A percentile compares a stretch with the other conserved stretches of the same genome.
Evolutionary conservation across 2,797 vertebrate species (phyloP).

Genomic region (Rhincodon typus): DNA sequence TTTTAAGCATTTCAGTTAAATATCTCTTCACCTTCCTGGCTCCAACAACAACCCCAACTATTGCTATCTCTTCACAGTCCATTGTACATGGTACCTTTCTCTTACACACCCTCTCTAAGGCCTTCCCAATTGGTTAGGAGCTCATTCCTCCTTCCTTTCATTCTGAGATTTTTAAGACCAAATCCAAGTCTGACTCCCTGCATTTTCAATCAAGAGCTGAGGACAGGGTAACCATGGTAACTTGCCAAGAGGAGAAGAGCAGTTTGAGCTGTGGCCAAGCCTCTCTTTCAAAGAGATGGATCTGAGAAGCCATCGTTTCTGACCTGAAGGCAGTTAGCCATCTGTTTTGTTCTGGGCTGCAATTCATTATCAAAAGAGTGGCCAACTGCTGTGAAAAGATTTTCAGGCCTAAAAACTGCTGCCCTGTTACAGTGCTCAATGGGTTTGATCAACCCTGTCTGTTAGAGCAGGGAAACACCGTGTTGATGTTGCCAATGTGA

Average conservation of each 20-base stretch:
- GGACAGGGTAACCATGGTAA: not conserved
- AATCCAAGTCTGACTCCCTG: not conserved
- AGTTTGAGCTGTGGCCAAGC: not conserved
- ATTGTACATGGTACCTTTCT: not conserved
- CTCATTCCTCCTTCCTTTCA: not conserved
- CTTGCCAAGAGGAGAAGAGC: not conserved
- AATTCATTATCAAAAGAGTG: not conserved
- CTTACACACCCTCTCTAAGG: not conserved
- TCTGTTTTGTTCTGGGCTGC: not conserved
- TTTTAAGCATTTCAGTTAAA: not conserved
- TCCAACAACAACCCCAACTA: not conserved
- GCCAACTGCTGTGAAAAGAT: not conserved
- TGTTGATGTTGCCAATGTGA: not conserved
- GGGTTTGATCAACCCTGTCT: not conserved
- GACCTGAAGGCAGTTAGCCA: not conserved
- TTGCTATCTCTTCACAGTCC: not conserved
- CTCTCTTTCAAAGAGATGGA: not conserved
- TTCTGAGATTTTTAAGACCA: not conserved
- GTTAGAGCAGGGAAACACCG: not conserved
- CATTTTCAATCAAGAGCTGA: not conserved
- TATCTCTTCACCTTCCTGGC: not conserved
- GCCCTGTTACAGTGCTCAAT: not conserved
- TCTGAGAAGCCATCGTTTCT: not conserved
- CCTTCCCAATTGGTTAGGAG: not conserved
- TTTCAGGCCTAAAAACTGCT: not conserved